Evolutionary conservation across 1,140 invertebrate species (phyloP).

Genomic region (Camponotus floridanus): DNA sequence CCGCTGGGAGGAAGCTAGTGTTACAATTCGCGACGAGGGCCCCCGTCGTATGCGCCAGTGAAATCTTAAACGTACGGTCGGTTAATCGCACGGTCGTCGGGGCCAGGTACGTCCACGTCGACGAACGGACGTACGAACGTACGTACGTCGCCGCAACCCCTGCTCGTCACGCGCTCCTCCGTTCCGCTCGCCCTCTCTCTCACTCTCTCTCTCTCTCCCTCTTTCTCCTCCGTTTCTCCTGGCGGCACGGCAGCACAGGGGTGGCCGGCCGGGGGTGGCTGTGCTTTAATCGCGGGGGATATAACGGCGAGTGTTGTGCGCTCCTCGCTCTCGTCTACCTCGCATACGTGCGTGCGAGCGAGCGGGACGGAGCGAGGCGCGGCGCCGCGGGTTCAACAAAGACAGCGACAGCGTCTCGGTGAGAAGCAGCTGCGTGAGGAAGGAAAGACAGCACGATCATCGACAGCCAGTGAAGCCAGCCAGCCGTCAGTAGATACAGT

Average conservation of each 20-base stretch:
- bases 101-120: conserved; percentile 55
- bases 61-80: conserved; percentile 76
- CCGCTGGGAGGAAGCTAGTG: conserved; percentile 83
- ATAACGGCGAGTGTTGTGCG: conserved; percentile 56
- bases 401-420: conserved; percentile 16
- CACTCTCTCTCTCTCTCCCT: neutral
- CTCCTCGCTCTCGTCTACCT: conserved; percentile 49
- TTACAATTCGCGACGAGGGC: conserved; percentile 79
- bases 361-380: conserved; percentile 51
- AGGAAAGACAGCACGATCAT: conserved; percentile 5
- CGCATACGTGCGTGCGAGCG: conserved; percentile 46
- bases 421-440: conserved; percentile 24
- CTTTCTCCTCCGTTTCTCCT: conserved; percentile 31
- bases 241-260: conserved; percentile 36
- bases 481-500: conserved; percentile 1
- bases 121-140: conserved; percentile 37
- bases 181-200: conserved; percentile 18
- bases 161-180: conserved; percentile 25
- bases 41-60: conserved; percentile 78
- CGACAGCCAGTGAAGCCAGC: conserved; percentile 30
- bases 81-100: conserved; percentile 73
- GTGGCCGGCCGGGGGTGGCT: conserved; percentile 47
- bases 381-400: conserved; percentile 40
- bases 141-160: conserved; percentile 51
- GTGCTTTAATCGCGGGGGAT: conserved; percentile 54